Evolutionary conservation across 2,888 invertebrate species (phyloP), one percentile per base, ranked within the genome.

Genomic region (Leptopilina myrica): DNA sequence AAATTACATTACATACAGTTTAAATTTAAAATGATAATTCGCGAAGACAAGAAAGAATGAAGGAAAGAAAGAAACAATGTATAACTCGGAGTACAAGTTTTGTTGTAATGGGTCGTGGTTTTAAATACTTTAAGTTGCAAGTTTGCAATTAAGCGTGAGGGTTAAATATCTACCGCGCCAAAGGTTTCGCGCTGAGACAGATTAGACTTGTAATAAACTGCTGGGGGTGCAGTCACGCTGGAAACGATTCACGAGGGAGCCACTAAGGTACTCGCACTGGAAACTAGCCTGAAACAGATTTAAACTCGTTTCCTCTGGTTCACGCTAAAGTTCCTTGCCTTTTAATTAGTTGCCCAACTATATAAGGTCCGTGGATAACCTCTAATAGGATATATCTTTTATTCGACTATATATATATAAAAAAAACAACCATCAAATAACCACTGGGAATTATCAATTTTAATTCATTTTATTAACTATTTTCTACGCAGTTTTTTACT

Each of bases 221-320:
- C 88, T 88, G 88, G 86, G 88, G 88, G 86, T 87, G 84, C 85
- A 87, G 87, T 89, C 88, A 87, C 87, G 88, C 86, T 87, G 88
- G 88, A 88, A 91, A 91, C 89, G 90, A 89, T 90, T 89, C 89
- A 89, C 90, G 84, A 86, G 91, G 91, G 91, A 91, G 89, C 88
- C 89, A 91, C 91, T 90, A 91, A 89, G 91, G 89, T 88, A 89
- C 87, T 87, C 88, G 86, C 89, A 86, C 87, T 86, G 86, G 89
- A 90, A 89, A 90, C 90, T 88, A 88, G 88, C 87, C 86, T 88
- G 90, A 91, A 91, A 91, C 91, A 91, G 91, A 91, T 91, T 91
- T 91, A 91, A 91, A 91, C 91, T 91, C 90, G 91, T 90, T 91
- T 90, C 87, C 89, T 88, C 88, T 85, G 86, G 87, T 83, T 83